These are phyloP conservation scores for Corythornis madagascariensis DNA, from an alignment of 2,113 vertebrate genomes.

Conservation along the genomic window DNA sequence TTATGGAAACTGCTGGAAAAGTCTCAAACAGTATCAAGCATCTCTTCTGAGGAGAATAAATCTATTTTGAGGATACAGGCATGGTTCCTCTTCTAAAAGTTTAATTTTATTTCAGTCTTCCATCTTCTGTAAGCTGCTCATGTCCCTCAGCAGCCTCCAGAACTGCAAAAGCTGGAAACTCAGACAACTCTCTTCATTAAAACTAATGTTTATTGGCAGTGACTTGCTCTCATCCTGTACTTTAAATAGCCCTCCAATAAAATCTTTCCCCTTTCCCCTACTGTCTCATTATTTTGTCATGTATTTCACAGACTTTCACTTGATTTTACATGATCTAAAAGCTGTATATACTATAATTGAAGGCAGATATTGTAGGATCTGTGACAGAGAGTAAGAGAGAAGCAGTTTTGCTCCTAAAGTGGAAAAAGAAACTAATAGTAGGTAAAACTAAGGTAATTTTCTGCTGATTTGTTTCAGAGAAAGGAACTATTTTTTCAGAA, in stretches of 20 bases:
- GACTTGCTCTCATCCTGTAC: not conserved
- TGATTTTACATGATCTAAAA: not conserved
- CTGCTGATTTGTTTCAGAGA: not conserved
- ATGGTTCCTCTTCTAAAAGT: not conserved
- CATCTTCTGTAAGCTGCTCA: not conserved
- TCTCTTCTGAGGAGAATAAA: not conserved
- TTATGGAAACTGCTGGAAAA: not conserved
- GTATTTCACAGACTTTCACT: not conserved
- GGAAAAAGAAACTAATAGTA: not conserved
- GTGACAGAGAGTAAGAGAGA: not conserved
- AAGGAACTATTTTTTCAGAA: not conserved
- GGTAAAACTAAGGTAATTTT: not conserved
- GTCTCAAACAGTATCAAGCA: not conserved
- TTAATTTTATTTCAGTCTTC: slow-evolving; percentile 10
- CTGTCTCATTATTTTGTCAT: not conserved
- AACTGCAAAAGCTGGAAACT: not conserved
- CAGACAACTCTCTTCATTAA: not conserved
- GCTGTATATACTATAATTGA: fast-evolving
- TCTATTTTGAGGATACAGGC: not conserved
- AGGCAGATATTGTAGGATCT: not conserved
- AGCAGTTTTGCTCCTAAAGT: not conserved
- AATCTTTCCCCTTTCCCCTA: not conserved
- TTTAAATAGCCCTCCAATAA: not conserved
- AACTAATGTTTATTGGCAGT: not conserved
- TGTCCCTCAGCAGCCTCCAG: not conserved